Conservation (phyloP, 2,888 invertebrate species). For the Lepeophtheirus nordmannii region DNA sequence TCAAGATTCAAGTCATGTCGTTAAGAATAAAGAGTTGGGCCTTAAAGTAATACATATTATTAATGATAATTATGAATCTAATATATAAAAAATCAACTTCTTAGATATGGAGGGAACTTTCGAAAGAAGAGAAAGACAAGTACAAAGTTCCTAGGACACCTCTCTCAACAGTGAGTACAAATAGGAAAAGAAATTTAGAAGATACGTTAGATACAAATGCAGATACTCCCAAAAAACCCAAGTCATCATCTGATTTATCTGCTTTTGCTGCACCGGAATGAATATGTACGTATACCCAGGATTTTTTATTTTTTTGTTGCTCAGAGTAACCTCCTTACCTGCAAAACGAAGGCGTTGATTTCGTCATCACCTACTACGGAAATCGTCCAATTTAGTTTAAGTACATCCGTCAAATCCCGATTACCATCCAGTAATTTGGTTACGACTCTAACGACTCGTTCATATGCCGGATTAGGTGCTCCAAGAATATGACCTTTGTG, state of each 20-base stretch:
- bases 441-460: slow-evolving; percentile 35
- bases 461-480: slow-evolving; percentile 33
- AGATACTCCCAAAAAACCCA: no score
- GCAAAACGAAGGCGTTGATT: slow-evolving; percentile 43
- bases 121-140: slow-evolving; percentile 9
- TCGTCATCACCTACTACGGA: slow-evolving; percentile 37
- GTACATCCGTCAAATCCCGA: slow-evolving; percentile 37
- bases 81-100: not conserved
- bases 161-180: no score
- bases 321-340: slow-evolving; percentile 33
- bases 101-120: slow-evolving; percentile 12
- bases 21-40: not conserved
- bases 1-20: not conserved
- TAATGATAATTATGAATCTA: not conserved
- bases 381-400: slow-evolving; percentile 39
- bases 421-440: slow-evolving; percentile 37
- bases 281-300: no score
- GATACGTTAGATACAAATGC: no score
- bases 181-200: no score
- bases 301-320: not conserved
- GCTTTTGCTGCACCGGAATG: no score
- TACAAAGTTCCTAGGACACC: slow-evolving; percentile 23
- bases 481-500: slow-evolving; percentile 34
- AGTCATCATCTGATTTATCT: no score
- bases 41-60: not conserved